Conservation (phyloP, 2,797 vertebrate species). For the Cyprinodon diabolis region DNA sequence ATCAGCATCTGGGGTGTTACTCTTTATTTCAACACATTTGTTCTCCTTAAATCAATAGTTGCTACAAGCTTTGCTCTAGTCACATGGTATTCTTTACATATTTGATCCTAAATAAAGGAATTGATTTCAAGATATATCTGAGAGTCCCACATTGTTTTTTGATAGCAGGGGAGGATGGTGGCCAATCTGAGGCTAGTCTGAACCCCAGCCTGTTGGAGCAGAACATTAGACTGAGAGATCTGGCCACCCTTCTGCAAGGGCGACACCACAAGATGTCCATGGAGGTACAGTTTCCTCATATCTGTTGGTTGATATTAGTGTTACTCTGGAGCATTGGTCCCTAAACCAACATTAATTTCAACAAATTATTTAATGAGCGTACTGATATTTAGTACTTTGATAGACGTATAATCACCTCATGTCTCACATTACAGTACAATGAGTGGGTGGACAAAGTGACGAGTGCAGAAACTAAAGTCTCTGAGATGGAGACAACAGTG, state of each 20-base stretch:
- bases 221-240: slow-evolving; percentile 86
- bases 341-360: background rate
- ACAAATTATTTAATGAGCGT: background rate
- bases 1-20: background rate
- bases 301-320: background rate
- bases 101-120: background rate
- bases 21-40: background rate
- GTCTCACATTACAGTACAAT: slow-evolving; percentile 81
- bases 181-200: slow-evolving; percentile 66
- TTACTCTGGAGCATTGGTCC: background rate
- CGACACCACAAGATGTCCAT: slow-evolving; percentile 92
- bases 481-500: slow-evolving; percentile 94
- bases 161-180: slow-evolving; percentile 80
- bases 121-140: background rate
- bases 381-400: background rate
- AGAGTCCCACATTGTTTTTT: background rate
- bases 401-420: background rate
- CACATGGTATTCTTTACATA: background rate
- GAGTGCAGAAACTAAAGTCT: slow-evolving; percentile 92
- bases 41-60: background rate
- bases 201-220: slow-evolving; percentile 85
- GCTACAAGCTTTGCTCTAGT: background rate
- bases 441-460: slow-evolving; percentile 94
- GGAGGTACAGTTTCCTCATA: slow-evolving; percentile 78
- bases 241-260: slow-evolving; percentile 88